Conservation (phyloP, 2,113 vertebrate species). For the Thunnus maccoyii region DNA sequence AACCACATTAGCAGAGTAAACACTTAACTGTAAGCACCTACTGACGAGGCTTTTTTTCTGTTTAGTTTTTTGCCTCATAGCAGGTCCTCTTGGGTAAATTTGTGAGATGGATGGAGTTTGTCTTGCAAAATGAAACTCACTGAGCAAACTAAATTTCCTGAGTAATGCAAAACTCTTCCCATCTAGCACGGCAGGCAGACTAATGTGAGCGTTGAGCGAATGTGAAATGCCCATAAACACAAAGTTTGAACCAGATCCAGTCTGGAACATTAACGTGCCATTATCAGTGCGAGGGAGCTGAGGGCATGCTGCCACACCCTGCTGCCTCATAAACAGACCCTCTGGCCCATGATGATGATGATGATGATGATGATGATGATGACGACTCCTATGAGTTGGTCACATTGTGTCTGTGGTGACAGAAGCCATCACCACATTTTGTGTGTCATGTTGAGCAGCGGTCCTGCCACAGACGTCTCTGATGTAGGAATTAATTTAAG, state of each 20-base stretch:
- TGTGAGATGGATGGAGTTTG: slow-evolving; percentile 20
- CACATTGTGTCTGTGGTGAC: not conserved
- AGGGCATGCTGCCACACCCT: slow-evolving; percentile 36
- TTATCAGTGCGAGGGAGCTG: slow-evolving; percentile 26
- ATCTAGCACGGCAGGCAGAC: slow-evolving; percentile 14
- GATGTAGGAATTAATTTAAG: not conserved
- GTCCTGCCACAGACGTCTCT: not conserved
- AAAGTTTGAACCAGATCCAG: slow-evolving; percentile 12
- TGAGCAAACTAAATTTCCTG: slow-evolving; percentile 33
- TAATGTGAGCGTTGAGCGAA: slow-evolving; percentile 32
- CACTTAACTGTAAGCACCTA: not conserved
- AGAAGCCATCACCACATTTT: slow-evolving; percentile 11
- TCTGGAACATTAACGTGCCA: slow-evolving; percentile 21
- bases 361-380: not conserved
- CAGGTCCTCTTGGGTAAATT: slow-evolving; percentile 9
- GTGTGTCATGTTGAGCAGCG: not conserved
- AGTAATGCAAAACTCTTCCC: slow-evolving; percentile 16
- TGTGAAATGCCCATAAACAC: slow-evolving; percentile 42
- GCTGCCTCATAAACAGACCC: slow-evolving; percentile 15
- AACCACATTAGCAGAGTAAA: not conserved
- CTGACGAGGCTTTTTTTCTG: not conserved
- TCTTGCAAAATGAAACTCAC: slow-evolving; percentile 32
- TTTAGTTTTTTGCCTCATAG: slow-evolving; percentile 17
- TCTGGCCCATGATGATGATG: slow-evolving; percentile 9
- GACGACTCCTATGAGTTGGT: slow-evolving; percentile 14